phyloP scores from a whole-genome alignment of 2,888 invertebrate genomes.

The Synanthedon myopaeformis region DNA sequence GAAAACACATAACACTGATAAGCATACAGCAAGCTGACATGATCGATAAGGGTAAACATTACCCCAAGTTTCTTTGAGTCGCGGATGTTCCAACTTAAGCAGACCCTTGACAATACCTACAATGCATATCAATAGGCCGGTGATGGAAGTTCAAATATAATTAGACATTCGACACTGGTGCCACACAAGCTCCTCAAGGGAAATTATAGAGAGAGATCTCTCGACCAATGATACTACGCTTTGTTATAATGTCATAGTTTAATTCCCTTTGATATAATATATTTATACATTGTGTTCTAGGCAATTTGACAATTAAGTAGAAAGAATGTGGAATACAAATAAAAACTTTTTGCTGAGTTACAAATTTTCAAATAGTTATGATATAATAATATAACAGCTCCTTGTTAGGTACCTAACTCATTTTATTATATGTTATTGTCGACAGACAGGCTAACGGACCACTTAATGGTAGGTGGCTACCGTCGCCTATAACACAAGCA shows the following conservation, averaged over 20 bases:
- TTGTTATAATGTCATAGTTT: constrained; percentile 4
- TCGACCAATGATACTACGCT: constrained; percentile 10
- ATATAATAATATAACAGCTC: no score
- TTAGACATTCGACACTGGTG: neutral
- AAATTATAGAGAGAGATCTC: constrained; percentile 10
- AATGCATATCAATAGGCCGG: neutral
- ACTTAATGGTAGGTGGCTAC: no score
- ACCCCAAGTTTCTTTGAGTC: constrained; percentile 10
- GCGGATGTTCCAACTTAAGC: constrained; percentile 6
- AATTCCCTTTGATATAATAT: constrained; percentile 1
- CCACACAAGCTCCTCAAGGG: constrained; percentile 5
- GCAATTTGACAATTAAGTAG: no score
- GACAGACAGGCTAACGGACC: no score
- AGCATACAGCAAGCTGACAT: constrained; percentile 14
- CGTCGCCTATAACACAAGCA: no score
- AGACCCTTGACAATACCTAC: constrained; percentile 1
- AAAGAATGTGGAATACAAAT: no score
- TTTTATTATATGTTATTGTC: no score
- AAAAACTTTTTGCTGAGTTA: no score
- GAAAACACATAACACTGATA: constrained; percentile 1
- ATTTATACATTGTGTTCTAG: no score
- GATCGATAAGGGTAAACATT: constrained; percentile 19
- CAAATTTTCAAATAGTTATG: no score
- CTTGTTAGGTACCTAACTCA: no score
- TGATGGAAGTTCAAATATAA: neutral